These are phyloP conservation scores for Microchirus variegatus DNA, from an alignment of 2,797 vertebrate species.

Conservation along the genomic window DNA sequence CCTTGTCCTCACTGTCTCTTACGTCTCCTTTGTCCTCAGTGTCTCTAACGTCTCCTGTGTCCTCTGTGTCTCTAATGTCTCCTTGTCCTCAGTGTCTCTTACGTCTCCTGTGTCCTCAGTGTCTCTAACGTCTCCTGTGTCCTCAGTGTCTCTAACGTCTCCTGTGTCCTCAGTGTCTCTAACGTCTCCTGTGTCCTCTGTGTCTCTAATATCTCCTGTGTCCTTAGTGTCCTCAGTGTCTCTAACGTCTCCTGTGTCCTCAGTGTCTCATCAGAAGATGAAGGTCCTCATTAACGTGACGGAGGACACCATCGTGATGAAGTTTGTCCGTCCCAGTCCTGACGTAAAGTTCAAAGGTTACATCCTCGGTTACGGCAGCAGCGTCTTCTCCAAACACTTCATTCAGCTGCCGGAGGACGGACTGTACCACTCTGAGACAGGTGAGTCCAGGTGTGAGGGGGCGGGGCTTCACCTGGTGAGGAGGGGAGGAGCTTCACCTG, in stretches of 20 bases:
- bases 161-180: too few relatives aligned
- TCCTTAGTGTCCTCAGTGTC: neutral
- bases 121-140: too few relatives aligned
- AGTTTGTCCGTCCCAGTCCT: slow-evolving; percentile 84
- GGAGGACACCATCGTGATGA: slow-evolving; percentile 89
- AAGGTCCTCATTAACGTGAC: slow-evolving; percentile 91
- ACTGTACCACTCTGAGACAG: slow-evolving; percentile 85
- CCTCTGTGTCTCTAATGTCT: too few relatives aligned
- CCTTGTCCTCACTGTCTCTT: too few relatives aligned
- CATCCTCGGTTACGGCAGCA: slow-evolving; percentile 93
- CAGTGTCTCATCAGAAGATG: slow-evolving; percentile 87
- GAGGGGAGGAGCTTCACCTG: too few relatives aligned
- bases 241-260: neutral
- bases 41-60: too few relatives aligned
- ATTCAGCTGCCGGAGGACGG: slow-evolving; percentile 89
- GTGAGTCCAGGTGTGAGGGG: slow-evolving; percentile 59
- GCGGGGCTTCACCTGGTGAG: too few relatives aligned
- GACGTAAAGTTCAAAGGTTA: slow-evolving; percentile 90
- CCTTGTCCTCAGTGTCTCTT: too few relatives aligned
- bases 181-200: too few relatives aligned
- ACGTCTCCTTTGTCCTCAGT: too few relatives aligned
- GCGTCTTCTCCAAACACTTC: slow-evolving; percentile 89
- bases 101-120: too few relatives aligned
- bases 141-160: too few relatives aligned
- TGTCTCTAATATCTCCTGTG: neutral